Evolutionary conservation across 2,113 vertebrate genomes (phyloP).

Genomic region (Grammomys dolichurus): DNA sequence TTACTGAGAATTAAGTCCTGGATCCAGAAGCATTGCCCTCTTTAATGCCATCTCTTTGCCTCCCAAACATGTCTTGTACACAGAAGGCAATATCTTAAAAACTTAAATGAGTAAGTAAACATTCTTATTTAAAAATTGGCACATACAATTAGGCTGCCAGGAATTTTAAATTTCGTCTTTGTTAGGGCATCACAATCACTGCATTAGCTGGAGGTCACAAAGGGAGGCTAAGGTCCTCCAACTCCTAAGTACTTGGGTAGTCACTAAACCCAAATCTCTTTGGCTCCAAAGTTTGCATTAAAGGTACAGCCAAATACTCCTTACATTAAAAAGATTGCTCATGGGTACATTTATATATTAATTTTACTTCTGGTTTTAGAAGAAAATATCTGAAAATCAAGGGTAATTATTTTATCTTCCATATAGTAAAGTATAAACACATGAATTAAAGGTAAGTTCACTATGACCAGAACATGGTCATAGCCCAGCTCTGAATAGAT

Average conservation of each 20-base stretch:
- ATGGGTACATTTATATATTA: slow-evolving; percentile 47
- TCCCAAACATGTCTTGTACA: neutral
- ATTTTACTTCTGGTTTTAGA: slow-evolving; percentile 23
- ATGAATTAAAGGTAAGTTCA: neutral
- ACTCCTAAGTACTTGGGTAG: neutral
- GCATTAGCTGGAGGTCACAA: neutral
- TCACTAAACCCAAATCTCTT: neutral
- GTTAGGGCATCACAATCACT: neutral
- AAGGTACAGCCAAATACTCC: slow-evolving; percentile 29
- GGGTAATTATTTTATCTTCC: slow-evolving; percentile 40
- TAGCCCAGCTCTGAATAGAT: neutral
- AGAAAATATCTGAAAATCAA: slow-evolving; percentile 40
- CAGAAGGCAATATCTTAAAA: neutral
- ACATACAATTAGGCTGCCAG: neutral
- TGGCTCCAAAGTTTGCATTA: neutral
- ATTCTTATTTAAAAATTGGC: slow-evolving; percentile 13
- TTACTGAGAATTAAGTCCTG: neutral
- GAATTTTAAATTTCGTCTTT: neutral
- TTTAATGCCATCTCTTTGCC: neutral
- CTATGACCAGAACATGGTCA: slow-evolving; percentile 37
- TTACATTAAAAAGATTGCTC: neutral
- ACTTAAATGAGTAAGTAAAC: neutral
- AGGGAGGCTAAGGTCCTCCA: neutral
- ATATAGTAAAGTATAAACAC: slow-evolving; percentile 56
- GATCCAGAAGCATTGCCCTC: neutral